Percentiles rank a stretch among this genome's conserved stretches.
Conservation (phyloP, 1,140 invertebrate genomes). For the Lepidostoma basale region DNA sequence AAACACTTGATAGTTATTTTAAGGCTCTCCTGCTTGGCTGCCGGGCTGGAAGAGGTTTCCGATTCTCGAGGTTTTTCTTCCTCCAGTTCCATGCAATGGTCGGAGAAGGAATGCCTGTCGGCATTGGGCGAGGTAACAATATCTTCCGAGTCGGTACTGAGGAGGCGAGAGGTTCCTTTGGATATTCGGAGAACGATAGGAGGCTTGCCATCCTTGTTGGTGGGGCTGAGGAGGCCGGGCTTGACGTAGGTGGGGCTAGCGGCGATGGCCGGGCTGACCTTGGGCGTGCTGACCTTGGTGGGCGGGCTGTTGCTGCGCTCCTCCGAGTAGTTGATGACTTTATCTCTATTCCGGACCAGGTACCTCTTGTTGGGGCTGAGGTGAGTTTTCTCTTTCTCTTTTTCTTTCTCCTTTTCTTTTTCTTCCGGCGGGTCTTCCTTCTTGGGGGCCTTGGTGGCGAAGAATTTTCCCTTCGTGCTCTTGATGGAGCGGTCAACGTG, state of each 20-base stretch:
- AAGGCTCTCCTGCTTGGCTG: conserved; percentile 58
- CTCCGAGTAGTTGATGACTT: conserved; percentile 61
- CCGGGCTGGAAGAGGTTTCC: conserved; percentile 55
- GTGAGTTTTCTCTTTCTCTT: conserved; percentile 52
- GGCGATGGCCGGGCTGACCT: conserved; percentile 58
- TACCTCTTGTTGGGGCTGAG: conserved; percentile 57
- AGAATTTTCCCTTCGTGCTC: conserved; percentile 51
- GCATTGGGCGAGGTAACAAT: conserved; percentile 59
- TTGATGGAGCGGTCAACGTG: conserved; percentile 56
- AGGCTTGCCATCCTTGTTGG: conserved; percentile 50
- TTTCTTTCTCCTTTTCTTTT: no score
- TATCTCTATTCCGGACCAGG: conserved; percentile 57
- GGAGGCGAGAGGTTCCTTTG: conserved; percentile 67
- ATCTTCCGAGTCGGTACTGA: conserved; percentile 68
- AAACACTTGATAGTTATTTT: conserved; percentile 61
- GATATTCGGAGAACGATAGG: conserved; percentile 68
- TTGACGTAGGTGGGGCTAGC: conserved; percentile 52
- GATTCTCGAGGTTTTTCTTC: conserved; percentile 52
- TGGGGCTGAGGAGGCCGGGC: conserved; percentile 54
- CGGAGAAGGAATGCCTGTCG: conserved; percentile 55
- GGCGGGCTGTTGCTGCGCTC: conserved; percentile 59
- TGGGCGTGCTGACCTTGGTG: conserved; percentile 51
- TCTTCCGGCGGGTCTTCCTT: conserved; percentile 53
- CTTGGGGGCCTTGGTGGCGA: conserved; percentile 57
- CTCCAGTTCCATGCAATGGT: conserved; percentile 51